Percentiles rank a stretch among this genome's conserved stretches.
Evolutionary conservation across 2,113 vertebrate species (phyloP).

Genomic region (Parotia lawesii): DNA sequence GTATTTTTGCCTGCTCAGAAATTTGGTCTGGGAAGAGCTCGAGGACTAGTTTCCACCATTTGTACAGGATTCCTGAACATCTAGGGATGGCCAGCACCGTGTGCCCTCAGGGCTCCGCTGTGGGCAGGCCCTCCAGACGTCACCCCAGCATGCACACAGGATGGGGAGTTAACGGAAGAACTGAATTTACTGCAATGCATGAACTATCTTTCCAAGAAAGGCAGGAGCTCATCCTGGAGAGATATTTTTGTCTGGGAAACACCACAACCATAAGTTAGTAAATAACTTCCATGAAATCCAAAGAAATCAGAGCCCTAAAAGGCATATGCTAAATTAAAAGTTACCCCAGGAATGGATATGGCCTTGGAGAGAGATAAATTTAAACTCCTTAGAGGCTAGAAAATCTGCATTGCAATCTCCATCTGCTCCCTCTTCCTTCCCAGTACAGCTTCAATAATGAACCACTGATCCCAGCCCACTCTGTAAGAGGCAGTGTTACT

Average conservation of each 20-base stretch:
- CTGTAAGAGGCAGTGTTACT: not conserved
- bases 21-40: not conserved
- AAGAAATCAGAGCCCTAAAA: conserved; percentile 13
- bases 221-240: not conserved
- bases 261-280: not conserved
- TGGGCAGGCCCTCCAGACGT: not conserved
- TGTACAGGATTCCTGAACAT: not conserved
- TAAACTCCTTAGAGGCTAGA: not conserved
- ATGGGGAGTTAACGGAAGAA: not conserved
- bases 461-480: not conserved
- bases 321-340: not conserved
- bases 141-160: not conserved
- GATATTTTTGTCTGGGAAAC: not conserved
- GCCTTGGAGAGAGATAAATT: not conserved
- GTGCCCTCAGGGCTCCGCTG: rapidly evolving
- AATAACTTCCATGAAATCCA: not conserved
- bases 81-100: not conserved
- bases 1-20: not conserved
- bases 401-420: not conserved
- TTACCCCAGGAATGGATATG: not conserved
- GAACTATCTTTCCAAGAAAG: not conserved
- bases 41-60: not conserved
- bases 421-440: not conserved
- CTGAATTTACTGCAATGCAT: not conserved
- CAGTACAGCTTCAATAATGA: not conserved